Conservation (phyloP, 2,888 invertebrate species). For the Erynnis tages region DNA sequence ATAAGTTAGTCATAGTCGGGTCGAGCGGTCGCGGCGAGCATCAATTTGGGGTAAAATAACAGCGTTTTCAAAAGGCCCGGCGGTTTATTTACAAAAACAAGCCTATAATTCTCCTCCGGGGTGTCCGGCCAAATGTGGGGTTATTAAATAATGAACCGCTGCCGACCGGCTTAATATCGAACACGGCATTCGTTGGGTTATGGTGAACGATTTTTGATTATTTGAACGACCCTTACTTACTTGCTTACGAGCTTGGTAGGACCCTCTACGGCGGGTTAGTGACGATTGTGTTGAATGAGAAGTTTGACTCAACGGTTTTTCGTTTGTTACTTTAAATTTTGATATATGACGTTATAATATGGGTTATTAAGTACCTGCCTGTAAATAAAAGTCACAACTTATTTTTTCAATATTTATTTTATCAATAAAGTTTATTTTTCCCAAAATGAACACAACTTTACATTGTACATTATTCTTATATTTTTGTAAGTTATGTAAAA, state of each 20-base stretch:
- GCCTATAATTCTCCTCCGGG: slow-evolving; percentile 63
- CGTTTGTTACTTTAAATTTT: no score
- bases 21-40: slow-evolving; percentile 22
- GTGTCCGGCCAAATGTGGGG: slow-evolving; percentile 65
- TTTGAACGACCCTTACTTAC: not conserved
- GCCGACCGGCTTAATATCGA: slow-evolving; percentile 40
- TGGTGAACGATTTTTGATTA: slow-evolving; percentile 32
- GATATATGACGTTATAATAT: no score
- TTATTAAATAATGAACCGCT: slow-evolving; percentile 71
- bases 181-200: slow-evolving; percentile 30
- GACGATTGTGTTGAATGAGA: no score
- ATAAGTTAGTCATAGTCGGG: slow-evolving; percentile 27
- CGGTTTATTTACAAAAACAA: slow-evolving; percentile 75
- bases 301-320: no score
- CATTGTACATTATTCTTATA: no score
- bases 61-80: slow-evolving; percentile 47
- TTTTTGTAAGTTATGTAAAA: no score
- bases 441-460: no score
- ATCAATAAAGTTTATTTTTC: no score
- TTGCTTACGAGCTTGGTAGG: not conserved
- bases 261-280: no score
- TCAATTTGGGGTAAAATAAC: slow-evolving; percentile 43
- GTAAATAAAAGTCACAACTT: no score
- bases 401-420: no score
- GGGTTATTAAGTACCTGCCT: no score